Conservation (phyloP, 2,888 invertebrate species). For the Eupsilia transversa region DNA sequence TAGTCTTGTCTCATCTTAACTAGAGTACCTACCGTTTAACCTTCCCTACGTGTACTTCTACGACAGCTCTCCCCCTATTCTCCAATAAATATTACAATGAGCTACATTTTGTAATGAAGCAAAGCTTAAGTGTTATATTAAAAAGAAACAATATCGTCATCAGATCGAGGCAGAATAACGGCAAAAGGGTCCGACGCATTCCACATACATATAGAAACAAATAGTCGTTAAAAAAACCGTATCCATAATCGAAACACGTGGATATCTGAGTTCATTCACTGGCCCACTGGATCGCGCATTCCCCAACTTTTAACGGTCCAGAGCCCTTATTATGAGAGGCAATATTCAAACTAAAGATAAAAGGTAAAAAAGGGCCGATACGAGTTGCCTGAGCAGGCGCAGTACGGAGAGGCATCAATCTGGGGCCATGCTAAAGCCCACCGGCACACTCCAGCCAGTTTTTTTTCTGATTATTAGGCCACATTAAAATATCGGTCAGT, state of each 20-base stretch:
- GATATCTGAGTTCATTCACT: conserved; percentile 82
- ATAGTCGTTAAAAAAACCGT: conserved; percentile 68
- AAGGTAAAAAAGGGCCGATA: conserved; percentile 82
- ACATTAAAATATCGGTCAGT: conserved; percentile 87
- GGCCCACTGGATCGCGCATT: conserved; percentile 71
- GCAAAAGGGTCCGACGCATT: conserved; percentile 36
- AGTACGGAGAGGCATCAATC: conserved; percentile 83
- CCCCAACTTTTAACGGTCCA: conserved; percentile 81
- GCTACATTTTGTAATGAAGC: not conserved
- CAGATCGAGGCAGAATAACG: conserved; percentile 20
- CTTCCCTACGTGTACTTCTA: not conserved
- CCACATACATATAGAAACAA: conserved; percentile 59
- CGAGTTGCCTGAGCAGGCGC: conserved; percentile 74
- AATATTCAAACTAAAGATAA: conserved; percentile 87
- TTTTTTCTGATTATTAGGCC: conserved; percentile 89
- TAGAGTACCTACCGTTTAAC: not conserved
- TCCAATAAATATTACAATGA: not conserved
- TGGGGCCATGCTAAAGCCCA: conserved; percentile 87
- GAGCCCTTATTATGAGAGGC: conserved; percentile 85
- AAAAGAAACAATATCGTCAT: not conserved
- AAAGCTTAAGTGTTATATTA: not conserved
- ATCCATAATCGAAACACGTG: conserved; percentile 75
- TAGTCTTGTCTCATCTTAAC: not conserved
- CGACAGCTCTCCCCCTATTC: not conserved
- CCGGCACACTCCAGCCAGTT: conserved; percentile 80